Evolutionary conservation across 1,140 invertebrate genomes (phyloP).

Genomic region (Drosophila ambigua): DNA sequence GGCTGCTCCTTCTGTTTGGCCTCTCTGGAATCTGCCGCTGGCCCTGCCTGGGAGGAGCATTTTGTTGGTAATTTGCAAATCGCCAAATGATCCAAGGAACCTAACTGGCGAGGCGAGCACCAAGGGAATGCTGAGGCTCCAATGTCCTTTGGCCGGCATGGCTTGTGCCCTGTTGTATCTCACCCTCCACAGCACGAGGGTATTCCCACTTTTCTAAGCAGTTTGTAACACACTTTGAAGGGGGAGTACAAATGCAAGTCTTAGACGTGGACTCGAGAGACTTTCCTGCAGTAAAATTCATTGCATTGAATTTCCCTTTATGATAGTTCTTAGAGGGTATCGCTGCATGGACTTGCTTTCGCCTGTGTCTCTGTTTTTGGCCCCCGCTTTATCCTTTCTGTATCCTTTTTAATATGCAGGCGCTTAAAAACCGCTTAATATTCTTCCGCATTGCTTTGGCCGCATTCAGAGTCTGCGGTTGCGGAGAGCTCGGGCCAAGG

Average conservation of each 20-base stretch:
- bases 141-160: constrained; percentile 27
- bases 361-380: constrained; percentile 3
- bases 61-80: constrained; percentile 68
- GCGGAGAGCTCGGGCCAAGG: constrained; percentile 51
- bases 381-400: constrained; percentile 27
- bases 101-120: constrained; percentile 18
- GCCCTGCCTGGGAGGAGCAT: neutral
- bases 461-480: constrained; percentile 69
- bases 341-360: no score
- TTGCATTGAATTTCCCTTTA: no score
- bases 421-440: constrained; percentile 80
- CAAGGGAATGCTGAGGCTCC: constrained; percentile 27
- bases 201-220: no score
- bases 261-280: no score
- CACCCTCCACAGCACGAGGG: no score
- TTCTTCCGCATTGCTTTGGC: constrained; percentile 81
- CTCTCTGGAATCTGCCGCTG: neutral
- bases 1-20: neutral
- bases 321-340: no score
- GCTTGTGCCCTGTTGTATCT: constrained; percentile 23
- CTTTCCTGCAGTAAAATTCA: no score
- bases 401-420: constrained; percentile 72
- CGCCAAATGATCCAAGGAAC: constrained; percentile 60
- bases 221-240: no score
- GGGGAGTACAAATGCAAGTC: no score